Evolutionary conservation across 2,888 invertebrate genomes (phyloP), one percentile per base, ranked within the genome.

Genomic region (Liodrosophila aerea): DNA sequence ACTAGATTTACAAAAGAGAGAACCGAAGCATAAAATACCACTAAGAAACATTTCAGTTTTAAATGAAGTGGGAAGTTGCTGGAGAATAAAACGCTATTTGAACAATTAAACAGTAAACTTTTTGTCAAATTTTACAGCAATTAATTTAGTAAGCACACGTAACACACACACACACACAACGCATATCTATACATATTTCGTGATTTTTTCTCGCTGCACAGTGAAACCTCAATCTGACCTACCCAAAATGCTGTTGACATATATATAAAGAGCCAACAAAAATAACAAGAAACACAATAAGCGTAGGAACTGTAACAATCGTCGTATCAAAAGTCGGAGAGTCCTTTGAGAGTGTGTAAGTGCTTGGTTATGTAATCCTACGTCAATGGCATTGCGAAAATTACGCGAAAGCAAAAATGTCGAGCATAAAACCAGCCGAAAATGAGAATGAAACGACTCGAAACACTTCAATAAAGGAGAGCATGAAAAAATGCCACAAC

Each of bases 301-400:
- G 9, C n/a, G 29, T 9, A 18, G 30, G 9, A 43, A 47, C 33
- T 40, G 29, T 34, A 40, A 43, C 50, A 70, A 53, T 51, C 13
- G 11, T 12, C 41, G 53, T 8, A 18, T 13, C 34, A 29, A 51
- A 36, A 50, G 39, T 22, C 8, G 8, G 44, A 7, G 15, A 29
- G 7, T 39, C 33, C 16, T 18, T 18, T 29, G 53, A 31, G 27
- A 52, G 53, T 34, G 67, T 52, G 52, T 58, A 58, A 72, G 67
- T 58, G 41, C 58, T 62, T 54, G 49, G 53, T 43, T 72, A 59
- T 72, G 54, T 66, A 66, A 72, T 62, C 49, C 22, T 33, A 31
- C 52, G 52, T 58, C 62, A 62, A 66, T 72, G 62, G 62, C 59
- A 63, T 39, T 49, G 66, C 61, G 53, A 71, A 67, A 72, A 70